Conservation (phyloP, 1,140 invertebrate species). For the Reticulitermes speratus region DNA sequence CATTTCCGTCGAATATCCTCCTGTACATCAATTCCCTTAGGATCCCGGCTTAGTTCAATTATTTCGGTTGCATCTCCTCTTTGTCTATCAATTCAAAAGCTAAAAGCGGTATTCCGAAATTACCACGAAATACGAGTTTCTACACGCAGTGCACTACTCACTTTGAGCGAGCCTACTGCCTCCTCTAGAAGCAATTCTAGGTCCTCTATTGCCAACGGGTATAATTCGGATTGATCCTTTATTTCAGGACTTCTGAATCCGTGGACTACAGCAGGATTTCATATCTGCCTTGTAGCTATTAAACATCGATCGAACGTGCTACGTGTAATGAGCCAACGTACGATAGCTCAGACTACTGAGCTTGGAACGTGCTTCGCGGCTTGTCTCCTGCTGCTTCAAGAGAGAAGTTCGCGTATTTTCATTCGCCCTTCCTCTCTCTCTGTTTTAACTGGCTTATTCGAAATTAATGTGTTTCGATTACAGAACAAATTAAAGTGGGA, state of each 20-base stretch:
- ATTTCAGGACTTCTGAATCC: neutral
- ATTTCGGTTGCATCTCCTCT: too few relatives aligned
- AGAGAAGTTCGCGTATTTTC: too few relatives aligned
- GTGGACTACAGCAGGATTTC: neutral
- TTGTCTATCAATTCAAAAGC: neutral
- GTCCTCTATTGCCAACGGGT: neutral
- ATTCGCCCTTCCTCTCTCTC: too few relatives aligned
- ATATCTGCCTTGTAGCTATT: neutral
- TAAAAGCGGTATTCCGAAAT: neutral
- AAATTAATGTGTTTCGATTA: too few relatives aligned
- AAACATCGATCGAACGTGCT: neutral
- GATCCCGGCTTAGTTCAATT: neutral
- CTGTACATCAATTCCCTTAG: too few relatives aligned
- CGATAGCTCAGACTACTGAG: too few relatives aligned
- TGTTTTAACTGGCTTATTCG: too few relatives aligned
- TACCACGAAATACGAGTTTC: neutral
- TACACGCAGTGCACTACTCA: neutral
- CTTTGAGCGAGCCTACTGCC: neutral
- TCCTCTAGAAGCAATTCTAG: neutral
- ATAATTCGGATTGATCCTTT: neutral
- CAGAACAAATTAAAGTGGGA: too few relatives aligned
- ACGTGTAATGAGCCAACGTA: too few relatives aligned
- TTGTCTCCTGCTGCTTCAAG: too few relatives aligned
- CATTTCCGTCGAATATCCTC: too few relatives aligned
- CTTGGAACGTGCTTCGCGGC: too few relatives aligned